These are phyloP conservation scores for Carabus problematicus DNA, from an alignment of 2,888 invertebrate genomes.

Conservation along the genomic window DNA sequence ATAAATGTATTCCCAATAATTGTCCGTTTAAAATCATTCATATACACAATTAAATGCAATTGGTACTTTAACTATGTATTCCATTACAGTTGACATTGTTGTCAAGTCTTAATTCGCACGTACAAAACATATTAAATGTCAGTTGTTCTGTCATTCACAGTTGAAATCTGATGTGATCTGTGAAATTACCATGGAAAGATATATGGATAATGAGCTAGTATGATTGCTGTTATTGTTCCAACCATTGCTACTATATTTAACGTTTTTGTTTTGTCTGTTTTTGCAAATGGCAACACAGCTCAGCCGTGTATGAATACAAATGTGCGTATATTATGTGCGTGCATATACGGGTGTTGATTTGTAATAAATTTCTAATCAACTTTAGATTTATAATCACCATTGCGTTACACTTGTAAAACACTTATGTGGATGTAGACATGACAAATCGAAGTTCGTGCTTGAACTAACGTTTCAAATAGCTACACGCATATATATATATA, in stretches of 20 bases:
- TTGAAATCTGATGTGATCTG: too few species aligned
- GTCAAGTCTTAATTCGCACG: too few species aligned
- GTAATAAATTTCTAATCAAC: slow-evolving; percentile 9
- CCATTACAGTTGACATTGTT: too few species aligned
- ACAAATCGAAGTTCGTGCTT: slow-evolving; percentile 29
- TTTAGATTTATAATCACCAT: slow-evolving; percentile 14
- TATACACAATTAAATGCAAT: too few species aligned
- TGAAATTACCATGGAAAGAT: slow-evolving; percentile 13
- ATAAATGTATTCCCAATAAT: too few species aligned
- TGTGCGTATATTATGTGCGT: too few species aligned
- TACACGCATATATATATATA: slow-evolving; percentile 6
- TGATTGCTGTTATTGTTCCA: slow-evolving; percentile 16
- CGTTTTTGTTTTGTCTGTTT: slow-evolving; percentile 3
- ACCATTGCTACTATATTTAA: slow-evolving; percentile 1
- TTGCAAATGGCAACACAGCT: not conserved
- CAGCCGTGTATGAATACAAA: too few species aligned
- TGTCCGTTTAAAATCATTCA: too few species aligned
- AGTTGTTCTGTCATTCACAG: too few species aligned
- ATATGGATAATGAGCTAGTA: slow-evolving; percentile 4
- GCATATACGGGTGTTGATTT: slow-evolving; percentile 7
- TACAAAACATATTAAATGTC: too few species aligned
- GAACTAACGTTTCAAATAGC: slow-evolving; percentile 14
- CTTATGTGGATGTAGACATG: slow-evolving; percentile 21
- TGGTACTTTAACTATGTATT: too few species aligned
- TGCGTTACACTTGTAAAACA: slow-evolving; percentile 12